Evolutionary conservation across 2,113 vertebrate species (phyloP), one percentile per base, ranked within the genome.

Genomic region (Cygnus atratus): DNA sequence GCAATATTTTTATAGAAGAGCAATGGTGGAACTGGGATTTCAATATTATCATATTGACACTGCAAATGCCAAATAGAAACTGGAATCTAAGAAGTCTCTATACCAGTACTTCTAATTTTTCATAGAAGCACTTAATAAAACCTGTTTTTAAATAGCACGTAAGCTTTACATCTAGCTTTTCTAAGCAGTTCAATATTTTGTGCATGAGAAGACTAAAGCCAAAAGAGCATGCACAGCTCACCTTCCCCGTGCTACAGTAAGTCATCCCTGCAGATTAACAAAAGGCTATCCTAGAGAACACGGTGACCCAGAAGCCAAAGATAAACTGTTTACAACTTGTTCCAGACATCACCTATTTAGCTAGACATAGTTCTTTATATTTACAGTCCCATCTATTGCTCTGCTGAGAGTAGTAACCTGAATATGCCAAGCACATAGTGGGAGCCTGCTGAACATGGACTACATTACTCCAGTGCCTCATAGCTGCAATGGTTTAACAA

Each of bases 351-450:
- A 89, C 50, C 77, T 76, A 73, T 87, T 76, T 70, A 80, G 71
- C 37, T 63, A 41, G 29, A 66, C 35, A n/a, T 11, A 70, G 73
- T 44, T 78, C 77, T 75, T 84, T 75, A 25, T 54, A 87, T 95
- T 90, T 90, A 92, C 76, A 94, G 70, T 44, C 73, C 55, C 35
- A 90, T 75, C 83, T 55, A 84, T 59, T 81, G 80, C 79, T 94
- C 88, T 81, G 62, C 66, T 58, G 70, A 90, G 73, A 86, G 61
- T 24, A 94, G 86, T 75, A 92, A 92, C 70, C 93, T 55, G 66
- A 84, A 84, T 73, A 80, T 55, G 62, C 74, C 90, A 89, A 84
- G 73, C 92, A 55, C 74, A 91, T 65, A 67, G 71, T 26, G 58
- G 48, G 44, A 95, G 22, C 62, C 62, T 84, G 74, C 35, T 92